These are phyloP conservation scores for Glandiceps talaboti DNA, from an alignment of 53 echinoderm and acorn worm species.

Conservation along the genomic window DNA sequence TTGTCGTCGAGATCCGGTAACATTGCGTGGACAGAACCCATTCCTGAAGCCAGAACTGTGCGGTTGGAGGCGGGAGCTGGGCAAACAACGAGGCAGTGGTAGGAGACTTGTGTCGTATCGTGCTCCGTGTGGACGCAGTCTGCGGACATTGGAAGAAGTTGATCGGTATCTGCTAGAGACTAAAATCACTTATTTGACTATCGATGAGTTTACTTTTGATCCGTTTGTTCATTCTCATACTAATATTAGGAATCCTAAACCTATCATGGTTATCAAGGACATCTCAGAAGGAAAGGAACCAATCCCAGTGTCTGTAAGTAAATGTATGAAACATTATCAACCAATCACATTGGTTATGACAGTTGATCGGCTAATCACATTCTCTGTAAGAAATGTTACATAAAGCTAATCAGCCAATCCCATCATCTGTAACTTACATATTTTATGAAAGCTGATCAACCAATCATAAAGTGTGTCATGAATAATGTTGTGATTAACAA, in stretches of 20 bases:
- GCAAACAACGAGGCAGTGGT: conserved; percentile 40
- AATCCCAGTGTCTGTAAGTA: conserved; percentile 73
- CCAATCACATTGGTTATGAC: no score
- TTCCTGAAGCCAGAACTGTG: conserved; percentile 44
- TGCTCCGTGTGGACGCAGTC: conserved; percentile 60
- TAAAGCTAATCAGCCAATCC: no score
- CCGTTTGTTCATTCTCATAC: conserved; percentile 48
- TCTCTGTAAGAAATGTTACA: no score
- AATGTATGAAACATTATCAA: no score
- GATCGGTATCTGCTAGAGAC: conserved; percentile 54
- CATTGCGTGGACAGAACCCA: conserved; percentile 43
- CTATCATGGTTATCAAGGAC: conserved; percentile 41
- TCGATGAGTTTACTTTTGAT: conserved; percentile 74
- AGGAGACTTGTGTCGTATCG: conserved; percentile 58
- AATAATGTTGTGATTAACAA: no score
- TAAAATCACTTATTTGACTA: conserved; percentile 33
- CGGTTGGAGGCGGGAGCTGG: conserved; percentile 56
- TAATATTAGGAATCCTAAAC: conserved; percentile 12
- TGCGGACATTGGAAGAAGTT: conserved; percentile 42
- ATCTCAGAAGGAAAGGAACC: conserved; percentile 65
- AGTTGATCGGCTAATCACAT: no score
- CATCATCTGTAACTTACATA: no score
- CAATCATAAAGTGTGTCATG: no score
- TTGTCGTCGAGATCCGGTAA: conserved; percentile 18
- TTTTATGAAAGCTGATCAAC: no score